A percentile compares a stretch with the other conserved stretches of the same genome.
phyloP scores from a whole-genome alignment of 2,113 vertebrate genomes.

The Salvelinus namaycush region DNA sequence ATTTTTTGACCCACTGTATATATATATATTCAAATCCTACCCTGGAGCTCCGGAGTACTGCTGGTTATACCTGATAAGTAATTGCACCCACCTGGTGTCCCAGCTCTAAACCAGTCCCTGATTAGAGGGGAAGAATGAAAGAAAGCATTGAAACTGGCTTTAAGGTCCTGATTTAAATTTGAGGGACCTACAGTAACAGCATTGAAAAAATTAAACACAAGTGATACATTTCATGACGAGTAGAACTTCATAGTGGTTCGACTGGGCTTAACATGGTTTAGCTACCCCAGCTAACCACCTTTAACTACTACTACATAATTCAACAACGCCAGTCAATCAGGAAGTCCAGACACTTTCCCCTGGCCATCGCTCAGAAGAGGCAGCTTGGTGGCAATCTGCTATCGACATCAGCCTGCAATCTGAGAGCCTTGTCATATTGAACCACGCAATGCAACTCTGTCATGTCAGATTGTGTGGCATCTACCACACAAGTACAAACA shows the following conservation, averaged over 20 bases:
- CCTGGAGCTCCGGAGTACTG: no score
- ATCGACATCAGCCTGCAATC: slow-evolving; percentile 41
- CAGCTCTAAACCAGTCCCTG: no score
- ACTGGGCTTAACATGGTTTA: slow-evolving; percentile 2
- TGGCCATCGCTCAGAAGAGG: slow-evolving; percentile 21
- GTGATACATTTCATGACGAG: background rate
- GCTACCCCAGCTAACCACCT: background rate
- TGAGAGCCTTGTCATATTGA: slow-evolving; percentile 41
- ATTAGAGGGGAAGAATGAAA: no score
- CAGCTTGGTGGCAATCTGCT: slow-evolving; percentile 28
- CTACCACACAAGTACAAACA: slow-evolving; percentile 3
- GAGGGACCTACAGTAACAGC: background rate
- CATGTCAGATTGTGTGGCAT: slow-evolving; percentile 36
- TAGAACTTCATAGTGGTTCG: background rate
- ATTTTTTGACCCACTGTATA: no score
- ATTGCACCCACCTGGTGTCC: no score
- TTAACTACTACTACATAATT: slow-evolving; percentile 6
- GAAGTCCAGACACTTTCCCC: slow-evolving; percentile 30
- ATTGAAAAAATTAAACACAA: background rate
- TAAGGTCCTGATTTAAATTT: background rate
- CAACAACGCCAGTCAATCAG: slow-evolving; percentile 12
- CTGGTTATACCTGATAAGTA: no score
- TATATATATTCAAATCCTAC: no score
- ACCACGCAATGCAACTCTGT: slow-evolving; percentile 35
- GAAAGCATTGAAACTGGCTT: no score